Evolutionary conservation across 2,888 invertebrate genomes (phyloP), one percentile per base, ranked within the genome.

Genomic region (Apotomis betuletana): DNA sequence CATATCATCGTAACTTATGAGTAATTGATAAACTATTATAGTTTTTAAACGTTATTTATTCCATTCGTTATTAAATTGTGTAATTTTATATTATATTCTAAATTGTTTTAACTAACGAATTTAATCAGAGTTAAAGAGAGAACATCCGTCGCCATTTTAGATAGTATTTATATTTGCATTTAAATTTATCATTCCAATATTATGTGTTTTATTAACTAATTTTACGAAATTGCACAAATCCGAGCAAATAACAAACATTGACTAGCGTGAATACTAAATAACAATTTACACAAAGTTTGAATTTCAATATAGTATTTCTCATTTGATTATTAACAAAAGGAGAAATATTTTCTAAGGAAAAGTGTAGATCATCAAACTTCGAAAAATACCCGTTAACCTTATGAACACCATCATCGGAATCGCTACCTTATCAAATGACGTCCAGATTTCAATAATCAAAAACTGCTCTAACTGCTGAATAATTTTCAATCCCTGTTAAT

Each of bases 171-270:
- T 62, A 52, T 62, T 73, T 79, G 79, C 78, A 80, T 80, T 80
- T 80, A 79, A 69, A 75, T 74, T 69, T 73, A 69, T 73, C 79
- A 79, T 79, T 79, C 79, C 79, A 77, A 58, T 64, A 49, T 61
- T 72, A 51, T 63, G 59, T 74, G 49, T 58, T 68, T 52, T 68
- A 68, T 58, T 44, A 38, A 55, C 36, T 65, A 70, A 59, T 69
- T 65, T 67, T 55, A 74, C 49, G 41, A 54, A 58, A 41, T 41
- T 63, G 63, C 69, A 68, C 60, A 60, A 68, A 70, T 49, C 49
- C 55, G 46, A 55, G 9, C 9, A 49, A 15, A n/a, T 4, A 27
- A 36, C 3, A 12, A n/a, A 3, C 15, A 12, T 36, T n/a, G 41
- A 13, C 38, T 54, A 38, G 3, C 10, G 15, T 27, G 36, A 69